Evolutionary conservation across 2,888 invertebrate genomes (phyloP).

Genomic region (Macrosoma leucophasiata): DNA sequence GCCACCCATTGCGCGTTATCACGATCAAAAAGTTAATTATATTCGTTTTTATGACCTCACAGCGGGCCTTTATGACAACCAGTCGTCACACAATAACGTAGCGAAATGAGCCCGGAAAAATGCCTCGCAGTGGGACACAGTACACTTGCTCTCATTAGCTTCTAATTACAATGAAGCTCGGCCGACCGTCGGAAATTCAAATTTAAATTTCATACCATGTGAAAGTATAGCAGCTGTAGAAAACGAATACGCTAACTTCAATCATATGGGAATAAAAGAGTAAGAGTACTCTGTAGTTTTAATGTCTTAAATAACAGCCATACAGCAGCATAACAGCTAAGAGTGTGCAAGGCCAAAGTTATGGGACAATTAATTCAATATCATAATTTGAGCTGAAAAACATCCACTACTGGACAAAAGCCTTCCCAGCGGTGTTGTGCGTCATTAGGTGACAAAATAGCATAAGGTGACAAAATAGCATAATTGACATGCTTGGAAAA

Average conservation of each 20-base stretch:
- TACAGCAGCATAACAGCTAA: too few species aligned
- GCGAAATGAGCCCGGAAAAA: constrained; percentile 46
- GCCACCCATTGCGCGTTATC: constrained; percentile 3
- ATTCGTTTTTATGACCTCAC: constrained; percentile 14
- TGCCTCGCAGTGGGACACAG: constrained; percentile 40
- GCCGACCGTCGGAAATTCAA: constrained; percentile 60
- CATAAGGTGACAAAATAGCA: too few species aligned
- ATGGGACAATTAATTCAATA: too few species aligned
- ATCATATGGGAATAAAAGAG: too few species aligned
- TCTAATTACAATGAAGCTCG: constrained; percentile 55
- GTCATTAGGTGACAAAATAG: too few species aligned
- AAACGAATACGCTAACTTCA: constrained; percentile 27
- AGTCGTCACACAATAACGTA: constrained; percentile 50
- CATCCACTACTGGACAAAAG: too few species aligned
- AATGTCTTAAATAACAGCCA: too few species aligned
- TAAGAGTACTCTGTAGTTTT: too few species aligned
- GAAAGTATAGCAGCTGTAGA: constrained; percentile 22
- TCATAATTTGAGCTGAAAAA: too few species aligned
- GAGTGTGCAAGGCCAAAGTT: too few species aligned
- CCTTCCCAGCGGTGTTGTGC: too few species aligned
- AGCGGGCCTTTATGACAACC: constrained; percentile 20
- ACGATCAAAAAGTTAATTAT: constrained; percentile 24
- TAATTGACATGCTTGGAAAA: too few species aligned
- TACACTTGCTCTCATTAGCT: constrained; percentile 64
- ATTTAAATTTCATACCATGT: constrained; percentile 50